Evolutionary conservation across 2,113 vertebrate genomes (phyloP), one percentile per base, ranked within the genome.

Genomic region (Mixornis gularis): DNA sequence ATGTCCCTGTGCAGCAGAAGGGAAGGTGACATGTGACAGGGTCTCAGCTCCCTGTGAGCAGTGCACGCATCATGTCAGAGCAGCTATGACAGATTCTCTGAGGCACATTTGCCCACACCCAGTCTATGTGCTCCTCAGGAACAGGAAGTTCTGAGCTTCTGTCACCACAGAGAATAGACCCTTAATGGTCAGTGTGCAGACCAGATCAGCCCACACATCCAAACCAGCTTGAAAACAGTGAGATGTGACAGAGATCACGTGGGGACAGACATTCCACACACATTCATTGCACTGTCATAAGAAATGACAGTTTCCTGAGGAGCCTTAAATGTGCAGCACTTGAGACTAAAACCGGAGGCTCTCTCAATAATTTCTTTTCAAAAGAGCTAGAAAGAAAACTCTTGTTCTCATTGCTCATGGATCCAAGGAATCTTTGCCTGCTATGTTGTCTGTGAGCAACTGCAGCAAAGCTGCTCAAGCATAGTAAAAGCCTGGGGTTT

Each of bases 1-100:
- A 97, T 94, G 30, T 99, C 98, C 95, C 99, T 99, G 95, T 58
- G 85, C 82, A 79, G 65, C 63, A 95, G 60, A 91, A 95, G 63
- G 84, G 59, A 85, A 91, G 20, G 49, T 36, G 60, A 63, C 40
- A 43, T 27, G 62, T 53, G 62, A 89, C 68, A 79, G 59, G 46
- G 83, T 30, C 78, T 74, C 69, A 85, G 52, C 38, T 87, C 21
- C 65, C 59, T 52, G 51, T 6, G 26, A 94, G 64, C 63, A 83
- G 21, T 29, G n/a, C 59, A 32, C 24, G 64, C 55, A 55, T 40
- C 79, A 53, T 1, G 0, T 40, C 73, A 84, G 44, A 81, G 56
- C 69, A 79, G 58, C 46, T 76, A 5, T 8, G 51, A 43, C 3
- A 13, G 55, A 25, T 40, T 30, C 25, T 48, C 27, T 76, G 40